phyloP scores from a whole-genome alignment of 1,140 invertebrate genomes.

The Drosophila yakuba region DNA sequence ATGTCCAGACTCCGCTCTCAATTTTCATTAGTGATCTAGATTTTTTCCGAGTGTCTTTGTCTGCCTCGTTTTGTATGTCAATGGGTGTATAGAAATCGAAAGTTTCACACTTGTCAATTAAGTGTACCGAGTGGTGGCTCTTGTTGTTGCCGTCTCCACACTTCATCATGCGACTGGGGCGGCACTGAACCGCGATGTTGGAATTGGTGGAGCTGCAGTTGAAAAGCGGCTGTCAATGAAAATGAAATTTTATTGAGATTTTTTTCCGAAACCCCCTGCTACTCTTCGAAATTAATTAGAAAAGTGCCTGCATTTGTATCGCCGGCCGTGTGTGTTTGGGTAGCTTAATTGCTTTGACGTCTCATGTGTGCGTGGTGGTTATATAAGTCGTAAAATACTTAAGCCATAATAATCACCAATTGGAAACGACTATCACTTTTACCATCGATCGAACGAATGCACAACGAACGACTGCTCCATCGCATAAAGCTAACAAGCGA shows the following conservation, averaged over 20 bases:
- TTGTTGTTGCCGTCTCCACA: slow-evolving; percentile 51
- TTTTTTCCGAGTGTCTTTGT: slow-evolving; percentile 3
- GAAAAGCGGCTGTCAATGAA: slow-evolving; percentile 82
- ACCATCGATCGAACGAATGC: slow-evolving; percentile 45
- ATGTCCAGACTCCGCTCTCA: too few relatives aligned
- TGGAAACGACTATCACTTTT: slow-evolving; percentile 83
- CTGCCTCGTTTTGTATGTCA: slow-evolving; percentile 70
- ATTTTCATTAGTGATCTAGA: not conserved
- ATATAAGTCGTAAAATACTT: slow-evolving; percentile 83
- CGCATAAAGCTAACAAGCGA: slow-evolving; percentile 58
- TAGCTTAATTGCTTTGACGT: slow-evolving; percentile 78
- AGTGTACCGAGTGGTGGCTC: slow-evolving; percentile 69
- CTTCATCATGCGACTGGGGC: slow-evolving; percentile 49
- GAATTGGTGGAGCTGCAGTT: slow-evolving; percentile 52
- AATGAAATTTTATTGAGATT: slow-evolving; percentile 83
- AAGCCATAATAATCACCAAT: slow-evolving; percentile 81
- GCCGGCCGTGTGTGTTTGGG: slow-evolving; percentile 55
- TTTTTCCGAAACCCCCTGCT: slow-evolving; percentile 41
- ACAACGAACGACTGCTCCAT: slow-evolving; percentile 8
- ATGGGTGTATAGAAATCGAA: slow-evolving; percentile 83
- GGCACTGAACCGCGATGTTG: not conserved
- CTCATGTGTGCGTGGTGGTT: slow-evolving; percentile 54
- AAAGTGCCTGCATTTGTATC: slow-evolving; percentile 64
- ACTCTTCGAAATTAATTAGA: slow-evolving; percentile 74
- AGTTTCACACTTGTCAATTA: slow-evolving; percentile 84